Conservation (phyloP, 1,140 invertebrate species). For the Apocrypta bakeri region DNA sequence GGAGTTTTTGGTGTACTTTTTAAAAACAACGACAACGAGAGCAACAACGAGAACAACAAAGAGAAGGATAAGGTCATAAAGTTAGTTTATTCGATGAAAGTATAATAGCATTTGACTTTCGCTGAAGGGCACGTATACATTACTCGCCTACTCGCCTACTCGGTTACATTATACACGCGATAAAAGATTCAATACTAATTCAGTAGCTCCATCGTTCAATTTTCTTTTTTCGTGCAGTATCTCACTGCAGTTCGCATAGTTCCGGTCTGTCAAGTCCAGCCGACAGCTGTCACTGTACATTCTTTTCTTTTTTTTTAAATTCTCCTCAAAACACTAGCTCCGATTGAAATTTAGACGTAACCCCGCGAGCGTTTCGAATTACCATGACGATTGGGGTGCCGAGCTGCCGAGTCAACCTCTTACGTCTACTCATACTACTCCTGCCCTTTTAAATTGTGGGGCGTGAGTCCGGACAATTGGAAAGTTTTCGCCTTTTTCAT, state of each 20-base stretch:
- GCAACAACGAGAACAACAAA: too few species aligned
- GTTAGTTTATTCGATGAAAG: too few species aligned
- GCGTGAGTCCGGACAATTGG: slow-evolving; percentile 54
- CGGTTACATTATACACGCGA: too few species aligned
- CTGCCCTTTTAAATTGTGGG: slow-evolving; percentile 61
- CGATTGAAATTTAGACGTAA: slow-evolving; percentile 61
- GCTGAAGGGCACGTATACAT: too few species aligned
- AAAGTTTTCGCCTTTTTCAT: slow-evolving; percentile 53
- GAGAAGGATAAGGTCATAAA: too few species aligned
- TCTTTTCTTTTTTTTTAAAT: slow-evolving; percentile 48
- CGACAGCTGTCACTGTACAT: slow-evolving; percentile 70
- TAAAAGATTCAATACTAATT: too few species aligned
- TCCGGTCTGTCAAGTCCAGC: slow-evolving; percentile 65
- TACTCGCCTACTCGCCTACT: too few species aligned
- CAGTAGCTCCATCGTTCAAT: slow-evolving; percentile 23
- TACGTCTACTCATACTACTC: not conserved
- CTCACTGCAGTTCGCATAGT: slow-evolving; percentile 52
- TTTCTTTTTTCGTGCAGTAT: not conserved
- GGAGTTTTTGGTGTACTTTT: too few species aligned
- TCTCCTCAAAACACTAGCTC: slow-evolving; percentile 61
- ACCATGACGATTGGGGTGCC: slow-evolving; percentile 64
- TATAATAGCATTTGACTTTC: too few species aligned
- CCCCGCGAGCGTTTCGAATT: slow-evolving; percentile 59
- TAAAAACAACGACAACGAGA: too few species aligned
- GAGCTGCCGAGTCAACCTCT: not conserved